A percentile compares a stretch with the other conserved stretches of the same genome.
Conservation (phyloP, 1,140 invertebrate species). For the Cataglyphis hispanica region DNA sequence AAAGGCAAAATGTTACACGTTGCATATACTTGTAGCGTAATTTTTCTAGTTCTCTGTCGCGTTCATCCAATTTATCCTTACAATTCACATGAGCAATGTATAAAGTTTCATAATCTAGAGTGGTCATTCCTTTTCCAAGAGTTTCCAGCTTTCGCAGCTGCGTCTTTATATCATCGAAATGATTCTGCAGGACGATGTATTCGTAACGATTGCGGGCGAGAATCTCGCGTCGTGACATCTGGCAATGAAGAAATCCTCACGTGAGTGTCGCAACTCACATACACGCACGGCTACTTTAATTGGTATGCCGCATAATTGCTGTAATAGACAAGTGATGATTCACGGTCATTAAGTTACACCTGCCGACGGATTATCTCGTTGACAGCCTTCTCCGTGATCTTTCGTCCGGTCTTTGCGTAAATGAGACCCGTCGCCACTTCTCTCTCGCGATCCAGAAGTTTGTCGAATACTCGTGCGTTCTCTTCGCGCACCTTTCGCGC, state of each 20-base stretch:
- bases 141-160: slow-evolving; percentile 62
- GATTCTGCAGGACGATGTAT: slow-evolving; percentile 60
- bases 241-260: slow-evolving; percentile 14
- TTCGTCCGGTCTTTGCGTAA: slow-evolving; percentile 69
- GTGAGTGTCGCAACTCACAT: background rate
- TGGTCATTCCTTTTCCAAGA: slow-evolving; percentile 74
- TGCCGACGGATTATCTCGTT: slow-evolving; percentile 70
- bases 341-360: slow-evolving; percentile 64
- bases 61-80: slow-evolving; percentile 73
- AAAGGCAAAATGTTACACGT: background rate
- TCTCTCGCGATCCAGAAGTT: slow-evolving; percentile 63
- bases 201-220: slow-evolving; percentile 56
- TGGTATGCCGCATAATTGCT: slow-evolving; percentile 35
- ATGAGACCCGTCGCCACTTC: slow-evolving; percentile 66
- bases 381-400: slow-evolving; percentile 68
- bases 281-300: slow-evolving; percentile 28
- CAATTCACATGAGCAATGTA: slow-evolving; percentile 49
- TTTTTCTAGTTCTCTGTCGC: slow-evolving; percentile 73
- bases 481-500: slow-evolving; percentile 24
- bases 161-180: slow-evolving; percentile 57
- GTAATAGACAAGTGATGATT: slow-evolving; percentile 51
- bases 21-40: slow-evolving; percentile 68
- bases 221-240: slow-evolving; percentile 63
- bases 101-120: slow-evolving; percentile 72
- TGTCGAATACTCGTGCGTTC: slow-evolving; percentile 53